These are phyloP conservation scores for Acleris holmiana DNA, from an alignment of 2,888 invertebrate genomes.

Conservation along the genomic window DNA sequence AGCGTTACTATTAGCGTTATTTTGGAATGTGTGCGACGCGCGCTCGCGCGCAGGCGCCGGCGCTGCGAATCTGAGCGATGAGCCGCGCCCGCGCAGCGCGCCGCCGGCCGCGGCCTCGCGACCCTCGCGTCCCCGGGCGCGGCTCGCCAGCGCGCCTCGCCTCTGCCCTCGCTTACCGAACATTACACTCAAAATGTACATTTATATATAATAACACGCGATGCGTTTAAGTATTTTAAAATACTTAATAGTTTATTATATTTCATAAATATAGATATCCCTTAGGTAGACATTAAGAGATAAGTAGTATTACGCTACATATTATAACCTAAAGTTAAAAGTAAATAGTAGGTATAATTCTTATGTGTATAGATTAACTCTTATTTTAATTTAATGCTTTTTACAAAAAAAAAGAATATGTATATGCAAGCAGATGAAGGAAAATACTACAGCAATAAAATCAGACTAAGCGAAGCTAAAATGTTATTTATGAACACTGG, in stretches of 20 bases:
- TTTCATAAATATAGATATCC: slow-evolving; percentile 80
- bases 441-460: slow-evolving; percentile 51
- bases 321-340: slow-evolving; percentile 71
- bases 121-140: slow-evolving; percentile 71
- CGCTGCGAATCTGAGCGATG: slow-evolving; percentile 73
- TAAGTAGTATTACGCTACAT: slow-evolving; percentile 62
- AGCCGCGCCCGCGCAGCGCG: slow-evolving; percentile 58
- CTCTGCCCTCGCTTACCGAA: slow-evolving; percentile 55
- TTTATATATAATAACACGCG: slow-evolving; percentile 75
- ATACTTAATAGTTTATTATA: slow-evolving; percentile 71
- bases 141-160: slow-evolving; percentile 55
- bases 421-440: slow-evolving; percentile 50
- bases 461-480: slow-evolving; percentile 50
- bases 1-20: slow-evolving; percentile 71
- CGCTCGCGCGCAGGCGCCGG: slow-evolving; percentile 10
- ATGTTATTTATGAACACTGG: slow-evolving; percentile 64
- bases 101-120: slow-evolving; percentile 67
- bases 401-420: slow-evolving; percentile 49
- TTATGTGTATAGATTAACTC: slow-evolving; percentile 59
- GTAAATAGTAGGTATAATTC: slow-evolving; percentile 74
- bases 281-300: slow-evolving; percentile 69
- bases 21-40: slow-evolving; percentile 81
- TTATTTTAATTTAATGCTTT: slow-evolving; percentile 57
- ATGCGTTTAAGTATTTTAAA: slow-evolving; percentile 65
- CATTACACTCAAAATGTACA: slow-evolving; percentile 79